These are phyloP conservation scores for Rhynchophorus ferrugineus DNA, from an alignment of 1,140 invertebrate species.

Conservation along the genomic window DNA sequence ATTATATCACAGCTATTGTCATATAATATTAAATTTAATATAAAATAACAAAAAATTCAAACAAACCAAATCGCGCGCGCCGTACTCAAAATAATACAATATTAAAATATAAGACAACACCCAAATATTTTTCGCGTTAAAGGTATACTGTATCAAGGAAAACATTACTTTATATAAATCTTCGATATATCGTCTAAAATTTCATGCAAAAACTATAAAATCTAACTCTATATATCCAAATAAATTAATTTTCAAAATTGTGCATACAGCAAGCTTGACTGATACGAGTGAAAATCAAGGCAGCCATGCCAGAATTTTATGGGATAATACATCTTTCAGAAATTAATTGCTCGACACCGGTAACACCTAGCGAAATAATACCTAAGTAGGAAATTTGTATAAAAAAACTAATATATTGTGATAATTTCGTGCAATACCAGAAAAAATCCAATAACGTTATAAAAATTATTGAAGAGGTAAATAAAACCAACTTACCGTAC, in stretches of 20 bases:
- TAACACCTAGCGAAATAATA: conserved; percentile 8
- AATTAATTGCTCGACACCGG: conserved; percentile 25
- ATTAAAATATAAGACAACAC: conserved; percentile 35
- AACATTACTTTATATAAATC: conserved; percentile 14
- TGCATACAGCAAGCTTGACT: conserved; percentile 6
- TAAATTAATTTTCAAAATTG: conserved; percentile 34
- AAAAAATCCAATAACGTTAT: conserved; percentile 27
- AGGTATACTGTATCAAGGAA: conserved; percentile 3
- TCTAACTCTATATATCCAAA: conserved; percentile 9
- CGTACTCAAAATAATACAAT: conserved; percentile 37
- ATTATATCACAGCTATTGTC: not conserved
- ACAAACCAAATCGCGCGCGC: conserved; percentile 30
- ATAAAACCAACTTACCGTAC: conserved; percentile 33
- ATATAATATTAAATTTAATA: conserved; percentile 1
- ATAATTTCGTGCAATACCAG: conserved; percentile 19
- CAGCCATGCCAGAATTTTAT: conserved; percentile 28
- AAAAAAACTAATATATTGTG: conserved; percentile 34
- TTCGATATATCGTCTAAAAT: conserved; percentile 28
- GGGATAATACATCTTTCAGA: conserved; percentile 20
- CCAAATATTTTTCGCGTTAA: conserved; percentile 32
- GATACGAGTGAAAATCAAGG: conserved; percentile 21
- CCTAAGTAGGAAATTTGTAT: conserved; percentile 22
- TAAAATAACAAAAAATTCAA: conserved; percentile 13
- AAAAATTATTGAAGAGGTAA: conserved; percentile 28
- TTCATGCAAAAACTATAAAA: conserved; percentile 15